These are phyloP conservation scores for Clarias fuscus DNA, from an alignment of 2,797 vertebrate species.

Conservation along the genomic window DNA sequence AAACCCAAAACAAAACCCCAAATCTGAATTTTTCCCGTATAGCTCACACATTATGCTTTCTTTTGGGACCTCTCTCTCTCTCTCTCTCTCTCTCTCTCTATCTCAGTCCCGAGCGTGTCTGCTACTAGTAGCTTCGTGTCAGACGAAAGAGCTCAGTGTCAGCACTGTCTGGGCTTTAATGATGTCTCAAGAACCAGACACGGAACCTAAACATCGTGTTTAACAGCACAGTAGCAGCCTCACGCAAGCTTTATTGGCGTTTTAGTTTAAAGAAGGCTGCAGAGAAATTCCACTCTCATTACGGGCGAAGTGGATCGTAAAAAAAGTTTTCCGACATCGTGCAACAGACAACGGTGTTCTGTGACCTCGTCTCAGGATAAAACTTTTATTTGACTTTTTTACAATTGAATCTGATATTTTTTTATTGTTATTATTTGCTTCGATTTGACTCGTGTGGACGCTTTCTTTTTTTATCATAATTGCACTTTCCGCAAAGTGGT, in stretches of 20 bases:
- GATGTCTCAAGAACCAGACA: conserved; percentile 46
- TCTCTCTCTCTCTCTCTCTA: background rate
- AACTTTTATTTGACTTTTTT: background rate
- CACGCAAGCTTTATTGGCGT: conserved; percentile 35
- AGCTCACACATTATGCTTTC: background rate
- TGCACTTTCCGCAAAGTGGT: background rate
- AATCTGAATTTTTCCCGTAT: background rate
- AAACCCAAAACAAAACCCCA: background rate
- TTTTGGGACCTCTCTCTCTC: background rate
- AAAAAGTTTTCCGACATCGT: conserved; percentile 36
- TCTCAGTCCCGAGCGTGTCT: conserved; percentile 36
- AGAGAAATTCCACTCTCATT: conserved; percentile 46
- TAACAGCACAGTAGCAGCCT: conserved; percentile 26
- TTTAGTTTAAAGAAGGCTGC: conserved; percentile 42
- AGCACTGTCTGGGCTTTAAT: conserved; percentile 38
- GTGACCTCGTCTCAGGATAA: background rate
- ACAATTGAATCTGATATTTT: too few relatives aligned
- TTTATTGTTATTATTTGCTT: background rate
- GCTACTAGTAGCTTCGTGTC: conserved; percentile 32
- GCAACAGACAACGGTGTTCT: background rate
- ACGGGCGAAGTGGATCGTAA: conserved; percentile 18
- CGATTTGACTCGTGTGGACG: background rate
- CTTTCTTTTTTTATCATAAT: background rate
- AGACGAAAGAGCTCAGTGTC: conserved; percentile 29
- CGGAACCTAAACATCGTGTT: conserved; percentile 16